Percentiles rank a stretch among this genome's conserved stretches.
Evolutionary conservation across 2,797 vertebrate species (phyloP).

Genomic region (Kryptolebias ocellatus): DNA sequence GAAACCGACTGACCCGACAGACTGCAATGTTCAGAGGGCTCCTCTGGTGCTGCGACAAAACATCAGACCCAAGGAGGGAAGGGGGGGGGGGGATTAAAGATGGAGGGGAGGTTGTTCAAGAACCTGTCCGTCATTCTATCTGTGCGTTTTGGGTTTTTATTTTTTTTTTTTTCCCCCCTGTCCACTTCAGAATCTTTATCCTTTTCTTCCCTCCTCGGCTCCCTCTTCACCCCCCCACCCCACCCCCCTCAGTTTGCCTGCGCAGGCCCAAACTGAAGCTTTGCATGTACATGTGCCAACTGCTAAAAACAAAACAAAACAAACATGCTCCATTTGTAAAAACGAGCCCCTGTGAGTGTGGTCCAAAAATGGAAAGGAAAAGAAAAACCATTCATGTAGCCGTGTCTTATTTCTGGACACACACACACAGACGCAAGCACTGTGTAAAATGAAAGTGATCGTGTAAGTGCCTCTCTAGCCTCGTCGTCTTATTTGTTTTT

Average conservation of each 20-base stretch:
- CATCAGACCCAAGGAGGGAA: conserved; percentile 81
- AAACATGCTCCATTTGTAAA: conserved; percentile 70
- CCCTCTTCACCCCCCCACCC: conserved; percentile 9
- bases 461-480: conserved; percentile 81
- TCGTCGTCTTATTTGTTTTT: conserved; percentile 61
- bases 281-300: conserved; percentile 98
- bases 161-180: conserved; percentile 5
- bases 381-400: conserved; percentile 60
- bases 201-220: conserved; percentile 38
- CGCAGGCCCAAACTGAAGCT: conserved; percentile 81
- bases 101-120: conserved; percentile 66
- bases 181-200: conserved; percentile 54
- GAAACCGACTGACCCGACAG: conserved; percentile 89
- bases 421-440: conserved; percentile 45
- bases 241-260: conserved; percentile 76
- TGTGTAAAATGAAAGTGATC: conserved; percentile 60
- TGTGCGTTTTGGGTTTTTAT: conserved; percentile 49
- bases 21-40: conserved; percentile 80
- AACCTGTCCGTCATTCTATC: conserved; percentile 83
- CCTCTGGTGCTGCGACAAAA: conserved; percentile 90
- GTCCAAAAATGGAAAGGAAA: conserved; percentile 19
- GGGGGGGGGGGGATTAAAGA: conserved; percentile 66
- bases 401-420: conserved; percentile 46
- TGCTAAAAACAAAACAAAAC: conserved; percentile 46
- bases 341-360: conserved; percentile 51